Base-by-base conservation (phyloP, 2,888 invertebrate genomes). In the Furcula furcula region DNA sequence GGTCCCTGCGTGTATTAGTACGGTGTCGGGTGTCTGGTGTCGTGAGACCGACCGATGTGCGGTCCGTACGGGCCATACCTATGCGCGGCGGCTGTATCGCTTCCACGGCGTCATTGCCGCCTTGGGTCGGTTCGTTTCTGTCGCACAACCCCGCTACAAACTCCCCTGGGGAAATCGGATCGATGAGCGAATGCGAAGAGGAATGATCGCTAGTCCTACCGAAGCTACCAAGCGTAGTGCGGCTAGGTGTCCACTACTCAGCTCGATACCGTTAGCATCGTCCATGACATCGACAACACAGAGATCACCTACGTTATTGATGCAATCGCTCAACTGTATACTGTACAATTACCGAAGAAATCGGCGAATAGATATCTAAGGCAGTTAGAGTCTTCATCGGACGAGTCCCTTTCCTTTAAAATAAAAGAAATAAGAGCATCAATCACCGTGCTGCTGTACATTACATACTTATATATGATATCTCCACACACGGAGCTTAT, bases 311-410 rank as follows among this genome's bases (percentile, higher is more conserved):
- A 76, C 62, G 55, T 53, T 68, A 60, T 58, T 58, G 58, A 76
- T 69, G 75, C 74, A 65, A 59, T 52, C 48, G 56, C 45, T 50
- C 46, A 46, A 45, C 46, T 44, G 39, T 44, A 38, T 34, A 35
- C 42, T 47, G 53, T 61, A 58, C 42, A 75, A 77, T 92, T 92
- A 92, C 92, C 92, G 89, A 92, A 88, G 68, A 91, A 85, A 76
- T 91, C 92, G 79, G 91, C 91, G 85, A 92, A 91, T 79, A 92
- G 90, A 85, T 91, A 92, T 91, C 90, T 92, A 86, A 92, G 91
- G 91, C 92, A 92, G 91, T 91, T 92, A 88, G 90, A 90, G 84
- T 91, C 85, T 71, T 85, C 85, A 68, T 85, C 86, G 73, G 85
- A 84, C 65, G 85, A 78, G 62, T 76, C 79, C 79, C 75, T 70